Conservation (phyloP, 35 echinoderm and acorn worm species). For the Diadema setosum region DNA sequence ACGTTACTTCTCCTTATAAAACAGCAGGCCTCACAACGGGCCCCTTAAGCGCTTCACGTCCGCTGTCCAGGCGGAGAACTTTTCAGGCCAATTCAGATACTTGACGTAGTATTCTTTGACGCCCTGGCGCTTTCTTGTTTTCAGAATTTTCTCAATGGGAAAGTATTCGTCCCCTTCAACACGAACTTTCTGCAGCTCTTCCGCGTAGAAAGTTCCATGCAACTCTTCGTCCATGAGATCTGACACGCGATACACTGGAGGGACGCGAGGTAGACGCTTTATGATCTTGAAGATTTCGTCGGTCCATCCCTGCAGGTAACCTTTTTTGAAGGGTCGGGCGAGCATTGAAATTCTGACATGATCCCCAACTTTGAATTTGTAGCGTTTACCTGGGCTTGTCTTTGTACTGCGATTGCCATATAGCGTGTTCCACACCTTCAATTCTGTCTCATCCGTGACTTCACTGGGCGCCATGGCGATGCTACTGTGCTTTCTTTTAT, state of each 20-base stretch:
- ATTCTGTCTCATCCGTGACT: neutral
- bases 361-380: constrained; percentile 50
- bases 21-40: neutral
- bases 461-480: neutral
- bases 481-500: neutral
- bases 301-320: constrained; percentile 74
- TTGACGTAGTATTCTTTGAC: neutral
- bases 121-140: neutral
- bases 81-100: neutral
- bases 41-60: neutral
- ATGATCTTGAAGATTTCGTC: constrained; percentile 51
- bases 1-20: neutral
- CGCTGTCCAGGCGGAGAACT: neutral
- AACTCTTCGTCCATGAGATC: constrained; percentile 4
- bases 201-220: constrained; percentile 1
- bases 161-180: neutral
- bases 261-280: neutral
- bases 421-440: neutral
- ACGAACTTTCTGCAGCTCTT: constrained; percentile 1
- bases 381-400: neutral
- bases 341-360: constrained; percentile 32
- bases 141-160: neutral
- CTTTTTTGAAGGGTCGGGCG: constrained; percentile 50
- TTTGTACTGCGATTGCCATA: neutral
- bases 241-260: neutral